These are phyloP conservation scores for Drosophila parabipectinata DNA, from an alignment of 1,140 invertebrate species.

Conservation along the genomic window DNA sequence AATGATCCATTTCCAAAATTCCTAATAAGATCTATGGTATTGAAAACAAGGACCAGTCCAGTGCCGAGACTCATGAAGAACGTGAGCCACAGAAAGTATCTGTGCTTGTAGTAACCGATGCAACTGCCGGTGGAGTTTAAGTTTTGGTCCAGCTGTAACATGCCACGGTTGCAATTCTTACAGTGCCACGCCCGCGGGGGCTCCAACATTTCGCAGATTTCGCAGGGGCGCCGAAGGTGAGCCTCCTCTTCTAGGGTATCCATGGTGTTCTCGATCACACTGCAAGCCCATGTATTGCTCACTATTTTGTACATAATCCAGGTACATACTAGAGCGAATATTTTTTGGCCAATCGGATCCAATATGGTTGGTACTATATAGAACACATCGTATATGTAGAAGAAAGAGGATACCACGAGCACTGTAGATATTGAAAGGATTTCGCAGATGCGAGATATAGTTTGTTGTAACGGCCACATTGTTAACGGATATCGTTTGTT, in stretches of 20 bases:
- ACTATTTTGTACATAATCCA: background rate
- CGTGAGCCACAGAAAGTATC: background rate
- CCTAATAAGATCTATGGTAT: background rate
- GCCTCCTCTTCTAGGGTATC: background rate
- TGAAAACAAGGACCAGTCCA: background rate
- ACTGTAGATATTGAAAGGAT: background rate
- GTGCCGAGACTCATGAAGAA: background rate
- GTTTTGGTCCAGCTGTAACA: background rate
- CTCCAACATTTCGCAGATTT: background rate
- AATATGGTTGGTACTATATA: background rate
- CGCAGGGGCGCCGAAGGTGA: background rate
- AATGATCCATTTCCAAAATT: background rate
- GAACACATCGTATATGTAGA: background rate
- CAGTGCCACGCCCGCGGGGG: background rate
- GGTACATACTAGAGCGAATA: background rate
- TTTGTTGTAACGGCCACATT: background rate
- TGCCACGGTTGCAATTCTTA: background rate
- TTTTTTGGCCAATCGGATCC: background rate
- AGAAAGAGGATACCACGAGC: background rate
- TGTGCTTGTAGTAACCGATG: background rate
- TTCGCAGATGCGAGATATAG: background rate
- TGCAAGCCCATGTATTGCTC: background rate
- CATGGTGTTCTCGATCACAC: background rate
- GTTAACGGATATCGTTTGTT: background rate
- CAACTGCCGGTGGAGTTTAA: background rate